Evolutionary conservation across 2,888 invertebrate genomes (phyloP), one percentile per base, ranked within the genome.

Genomic region (Hydroisotoma schaefferi): DNA sequence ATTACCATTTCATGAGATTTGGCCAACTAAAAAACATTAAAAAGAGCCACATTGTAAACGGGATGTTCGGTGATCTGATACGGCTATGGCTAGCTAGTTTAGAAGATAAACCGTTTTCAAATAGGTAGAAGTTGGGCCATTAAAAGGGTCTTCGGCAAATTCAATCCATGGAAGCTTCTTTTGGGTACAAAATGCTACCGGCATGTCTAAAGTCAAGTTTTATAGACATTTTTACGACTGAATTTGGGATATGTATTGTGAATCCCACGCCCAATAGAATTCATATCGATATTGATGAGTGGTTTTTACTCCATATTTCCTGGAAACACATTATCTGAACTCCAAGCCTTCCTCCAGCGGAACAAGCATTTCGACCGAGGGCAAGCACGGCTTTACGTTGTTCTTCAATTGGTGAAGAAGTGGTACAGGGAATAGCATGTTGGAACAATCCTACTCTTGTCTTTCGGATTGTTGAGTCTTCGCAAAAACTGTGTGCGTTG

Each of bases 131-230:
- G 63, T 63, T 25, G 43, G 44, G 2, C 63, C 63, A 10, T 25
- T 22, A 12, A 22, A 37, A 38, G 53, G 37, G 51, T 59, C 52
- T 56, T 63, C 59, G 26, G 59, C 63, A 46, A 63, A 63, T 56
- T 63, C 63, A 23, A 56, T 49, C 63, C 63, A 63, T 6, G 63
- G 63, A 20, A 63, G 59, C 57, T 63, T 63, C 33, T 63, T 59
- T 38, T 58, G 58, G 1, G 63, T 63, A 43, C 63, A 63, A 40
- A 63, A 59, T n/a, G 46, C 59, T 25, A 63, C 43, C 2, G 63
- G 63, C 63, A 63, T 63, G 37, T 48, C 63, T 63, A 20, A 15
- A 53, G 2, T n/a, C n/a, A n/a, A n/a, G n/a, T n/a, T n/a, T n/a
- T n/a, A n/a, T n/a, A n/a, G n/a, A 33, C 29, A 22, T 28, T 22